Evolutionary conservation across 2,113 vertebrate species (phyloP).

Genomic region (Piprites chloris): DNA sequence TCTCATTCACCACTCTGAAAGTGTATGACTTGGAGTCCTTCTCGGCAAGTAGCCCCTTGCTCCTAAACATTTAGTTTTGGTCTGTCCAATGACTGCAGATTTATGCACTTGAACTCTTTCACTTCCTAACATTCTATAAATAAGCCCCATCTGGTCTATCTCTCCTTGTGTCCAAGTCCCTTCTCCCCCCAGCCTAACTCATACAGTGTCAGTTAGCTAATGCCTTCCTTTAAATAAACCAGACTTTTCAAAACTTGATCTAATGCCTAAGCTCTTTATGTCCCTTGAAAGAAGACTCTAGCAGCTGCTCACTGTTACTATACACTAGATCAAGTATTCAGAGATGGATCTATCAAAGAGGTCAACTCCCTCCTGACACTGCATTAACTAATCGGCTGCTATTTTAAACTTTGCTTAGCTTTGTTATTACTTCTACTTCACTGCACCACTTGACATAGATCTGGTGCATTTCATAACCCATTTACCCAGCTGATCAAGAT

Average conservation of each 20-base stretch:
- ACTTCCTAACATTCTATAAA: constrained; percentile 39
- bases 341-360: constrained; percentile 17
- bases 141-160: constrained; percentile 48
- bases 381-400: constrained; percentile 36
- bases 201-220: background rate
- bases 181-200: background rate
- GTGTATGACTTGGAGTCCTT: background rate
- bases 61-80: constrained; percentile 32
- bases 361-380: constrained; percentile 25
- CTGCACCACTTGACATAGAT: background rate
- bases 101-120: constrained; percentile 37
- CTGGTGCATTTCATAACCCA: background rate
- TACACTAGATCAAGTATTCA: constrained; percentile 19
- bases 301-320: constrained; percentile 45
- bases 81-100: constrained; percentile 25
- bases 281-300: background rate
- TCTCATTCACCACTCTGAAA: background rate
- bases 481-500: background rate
- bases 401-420: constrained; percentile 36
- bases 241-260: constrained; percentile 29
- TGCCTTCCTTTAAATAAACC: constrained; percentile 29
- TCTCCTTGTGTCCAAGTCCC: background rate
- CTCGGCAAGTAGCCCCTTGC: constrained; percentile 14
- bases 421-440: constrained; percentile 27
- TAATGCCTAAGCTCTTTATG: constrained; percentile 6